Evolutionary conservation across 2,888 invertebrate species (phyloP).

Genomic region (Tolmerus cingulatus): DNA sequence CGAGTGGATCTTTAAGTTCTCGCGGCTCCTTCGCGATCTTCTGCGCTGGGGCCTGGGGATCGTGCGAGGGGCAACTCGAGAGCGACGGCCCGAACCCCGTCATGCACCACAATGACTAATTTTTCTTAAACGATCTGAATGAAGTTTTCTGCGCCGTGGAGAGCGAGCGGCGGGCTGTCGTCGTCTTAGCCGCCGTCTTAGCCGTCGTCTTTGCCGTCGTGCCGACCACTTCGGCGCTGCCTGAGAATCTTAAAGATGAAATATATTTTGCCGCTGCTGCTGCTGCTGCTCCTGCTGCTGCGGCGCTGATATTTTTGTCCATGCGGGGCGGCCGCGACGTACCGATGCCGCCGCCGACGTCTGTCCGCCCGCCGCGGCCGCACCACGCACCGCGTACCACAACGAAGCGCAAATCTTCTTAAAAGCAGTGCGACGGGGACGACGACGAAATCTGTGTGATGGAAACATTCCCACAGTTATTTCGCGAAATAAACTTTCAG

Average conservation of each 20-base stretch:
- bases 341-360: neutral
- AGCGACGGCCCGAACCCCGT: neutral
- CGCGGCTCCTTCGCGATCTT: neutral
- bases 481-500: constrained; percentile 45
- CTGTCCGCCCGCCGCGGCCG: neutral
- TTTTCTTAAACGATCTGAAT: constrained; percentile 28
- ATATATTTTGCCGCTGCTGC: neutral
- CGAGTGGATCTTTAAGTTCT: neutral
- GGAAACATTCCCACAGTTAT: constrained; percentile 48
- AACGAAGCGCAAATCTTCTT: neutral
- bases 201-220: neutral
- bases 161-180: neutral
- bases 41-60: neutral
- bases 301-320: constrained; percentile 19
- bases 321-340: neutral
- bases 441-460: constrained; percentile 25
- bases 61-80: neutral
- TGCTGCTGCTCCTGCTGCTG: neutral
- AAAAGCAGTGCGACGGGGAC: neutral
- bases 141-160: neutral
- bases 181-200: neutral
- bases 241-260: constrained; percentile 4
- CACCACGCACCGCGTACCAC: neutral
- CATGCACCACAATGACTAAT: constrained; percentile 28
- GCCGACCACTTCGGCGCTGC: neutral